Evolutionary conservation across 2,797 vertebrate species (phyloP), one percentile per base, ranked within the genome.

Genomic region (Xenops minutus): DNA sequence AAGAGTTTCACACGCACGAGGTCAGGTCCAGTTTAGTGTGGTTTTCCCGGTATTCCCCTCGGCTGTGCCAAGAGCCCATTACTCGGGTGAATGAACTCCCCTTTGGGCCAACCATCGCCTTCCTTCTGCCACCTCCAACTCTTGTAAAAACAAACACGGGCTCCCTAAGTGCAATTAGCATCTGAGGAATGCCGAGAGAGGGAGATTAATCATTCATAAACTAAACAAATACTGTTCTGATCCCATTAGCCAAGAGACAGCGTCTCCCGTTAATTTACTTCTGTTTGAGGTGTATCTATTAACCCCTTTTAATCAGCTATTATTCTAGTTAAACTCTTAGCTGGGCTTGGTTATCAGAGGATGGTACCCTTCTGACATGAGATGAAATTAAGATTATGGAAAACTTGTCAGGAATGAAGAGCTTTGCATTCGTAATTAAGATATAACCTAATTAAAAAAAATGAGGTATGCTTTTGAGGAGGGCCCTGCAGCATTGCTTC

Each of bases 171-270:
- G 95, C 93, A 95, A 93, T 95, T 96, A 95, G 92, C 80, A 94
- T 94, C 89, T 15, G 6, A 88, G 88, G 95, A 97, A 96, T 96
- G 94, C 94, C 5, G 26, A 94, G 79, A 91, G 92, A 95, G 44
- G 75, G 80, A 92, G 76, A 96, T 97, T 96, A 96, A 96, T 97
- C 95, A 97, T 95, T 97, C 96, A 97, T 97, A 97, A 96, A 93
- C 95, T 97, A 96, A 97, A 96, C 95, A 97, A 97, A 97, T 96
- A 94, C 77, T 67, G 85, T 85, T 94, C 96, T 96, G 95, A 96
- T 97, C 97, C 95, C 96, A 97, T 97, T 96, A 97, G 92, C 89
- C 92, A 62, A 81, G 74, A 94, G 92, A 76, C 95, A 80, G 68
- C 7, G 1, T 91, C 85, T 91, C 88, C 94, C 54, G 55, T 94